Conservation (phyloP, 2,113 vertebrate species). For the Microtus richardsoni region DNA sequence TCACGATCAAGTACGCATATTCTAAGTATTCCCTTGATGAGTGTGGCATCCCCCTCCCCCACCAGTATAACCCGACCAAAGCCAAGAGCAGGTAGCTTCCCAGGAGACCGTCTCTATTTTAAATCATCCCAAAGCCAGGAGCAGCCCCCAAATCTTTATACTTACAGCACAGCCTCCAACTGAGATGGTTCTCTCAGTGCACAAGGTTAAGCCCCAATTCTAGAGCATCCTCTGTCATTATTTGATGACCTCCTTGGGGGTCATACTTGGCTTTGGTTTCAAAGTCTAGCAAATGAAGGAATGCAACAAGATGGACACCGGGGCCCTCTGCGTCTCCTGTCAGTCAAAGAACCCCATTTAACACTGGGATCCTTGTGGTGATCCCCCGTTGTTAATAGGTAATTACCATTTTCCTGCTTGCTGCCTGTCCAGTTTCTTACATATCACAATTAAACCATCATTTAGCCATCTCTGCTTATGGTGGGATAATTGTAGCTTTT, state of each 20-base stretch:
- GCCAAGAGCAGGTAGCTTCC: background rate
- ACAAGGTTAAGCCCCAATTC: background rate
- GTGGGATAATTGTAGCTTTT: constrained; percentile 45
- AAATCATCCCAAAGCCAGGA: background rate
- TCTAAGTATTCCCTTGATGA: background rate
- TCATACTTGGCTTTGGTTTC: too few species aligned
- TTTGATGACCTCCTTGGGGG: background rate
- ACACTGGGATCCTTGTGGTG: background rate
- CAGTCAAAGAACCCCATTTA: background rate
- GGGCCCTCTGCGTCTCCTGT: background rate
- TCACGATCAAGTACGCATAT: background rate
- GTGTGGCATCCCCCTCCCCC: background rate
- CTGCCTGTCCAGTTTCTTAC: background rate
- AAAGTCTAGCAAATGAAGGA: background rate
- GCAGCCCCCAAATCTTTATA: background rate
- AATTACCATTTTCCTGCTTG: background rate
- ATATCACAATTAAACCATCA: constrained; percentile 2
- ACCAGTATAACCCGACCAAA: background rate
- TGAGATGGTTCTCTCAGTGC: background rate
- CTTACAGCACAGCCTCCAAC: background rate
- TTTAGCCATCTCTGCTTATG: constrained; percentile 3
- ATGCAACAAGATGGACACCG: background rate
- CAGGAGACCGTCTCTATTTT: background rate
- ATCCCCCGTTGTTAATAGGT: background rate
- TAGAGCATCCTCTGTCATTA: background rate